Evolutionary conservation across 2,888 invertebrate species (phyloP).

Genomic region (Julus scandinavius): DNA sequence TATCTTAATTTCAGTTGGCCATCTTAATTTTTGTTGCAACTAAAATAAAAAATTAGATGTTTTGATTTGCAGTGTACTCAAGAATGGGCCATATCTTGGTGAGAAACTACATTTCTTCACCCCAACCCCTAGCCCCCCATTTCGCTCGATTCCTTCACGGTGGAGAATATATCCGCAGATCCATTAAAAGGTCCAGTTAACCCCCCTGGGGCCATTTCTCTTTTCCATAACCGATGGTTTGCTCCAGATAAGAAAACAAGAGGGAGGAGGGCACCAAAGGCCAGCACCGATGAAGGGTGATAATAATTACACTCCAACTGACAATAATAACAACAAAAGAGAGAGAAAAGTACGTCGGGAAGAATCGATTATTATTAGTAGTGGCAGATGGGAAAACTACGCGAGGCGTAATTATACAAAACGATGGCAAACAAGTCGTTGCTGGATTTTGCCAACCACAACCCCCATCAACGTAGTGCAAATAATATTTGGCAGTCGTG

Average conservation of each 20-base stretch:
- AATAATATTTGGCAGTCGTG: conserved; percentile 14
- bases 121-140: background rate
- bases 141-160: background rate
- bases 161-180: background rate
- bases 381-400: conserved; percentile 30
- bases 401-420: conserved; percentile 28
- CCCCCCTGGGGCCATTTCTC: conserved; percentile 42
- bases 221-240: conserved; percentile 39
- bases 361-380: conserved; percentile 37
- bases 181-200: conserved; percentile 42
- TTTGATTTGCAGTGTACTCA: too few species aligned
- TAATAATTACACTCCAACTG: conserved; percentile 42
- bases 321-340: conserved; percentile 42
- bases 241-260: conserved; percentile 42
- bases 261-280: conserved; percentile 39
- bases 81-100: too few species aligned
- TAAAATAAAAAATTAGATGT: too few species aligned
- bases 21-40: too few species aligned
- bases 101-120: background rate
- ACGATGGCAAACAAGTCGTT: conserved; percentile 24
- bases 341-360: conserved; percentile 35
- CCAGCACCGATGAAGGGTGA: conserved; percentile 34
- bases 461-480: conserved; percentile 8
- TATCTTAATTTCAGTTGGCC: too few species aligned
- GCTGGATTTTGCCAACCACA: background rate